Conservation (phyloP, 2,797 vertebrate genomes). For the Acrocephalus scirpaceus region DNA sequence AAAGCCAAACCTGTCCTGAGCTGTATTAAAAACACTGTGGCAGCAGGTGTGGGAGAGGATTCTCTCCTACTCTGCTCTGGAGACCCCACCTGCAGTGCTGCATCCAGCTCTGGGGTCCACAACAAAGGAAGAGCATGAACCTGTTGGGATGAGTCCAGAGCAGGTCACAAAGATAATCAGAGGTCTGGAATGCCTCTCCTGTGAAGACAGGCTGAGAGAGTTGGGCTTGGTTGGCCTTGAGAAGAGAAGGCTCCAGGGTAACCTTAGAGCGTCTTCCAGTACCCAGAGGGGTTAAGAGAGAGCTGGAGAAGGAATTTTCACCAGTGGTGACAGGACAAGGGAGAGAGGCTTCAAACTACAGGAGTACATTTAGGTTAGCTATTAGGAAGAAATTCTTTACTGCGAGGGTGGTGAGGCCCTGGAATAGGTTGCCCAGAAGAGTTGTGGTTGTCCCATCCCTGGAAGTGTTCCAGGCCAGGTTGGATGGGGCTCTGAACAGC, state of each 20-base stretch:
- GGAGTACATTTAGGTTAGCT: neutral
- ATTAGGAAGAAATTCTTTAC: neutral
- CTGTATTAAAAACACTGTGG: accelerated
- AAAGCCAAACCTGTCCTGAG: neutral
- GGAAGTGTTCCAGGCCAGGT: too few species aligned
- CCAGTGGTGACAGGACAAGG: neutral
- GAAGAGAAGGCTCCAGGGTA: neutral
- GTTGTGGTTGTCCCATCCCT: neutral
- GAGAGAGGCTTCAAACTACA: neutral
- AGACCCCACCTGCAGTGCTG: neutral
- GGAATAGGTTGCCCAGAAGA: accelerated
- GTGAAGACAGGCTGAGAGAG: neutral
- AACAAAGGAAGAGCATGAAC: neutral
- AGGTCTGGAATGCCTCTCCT: neutral
- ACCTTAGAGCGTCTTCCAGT: neutral
- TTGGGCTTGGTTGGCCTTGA: neutral
- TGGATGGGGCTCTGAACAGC: neutral
- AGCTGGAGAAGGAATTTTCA: neutral
- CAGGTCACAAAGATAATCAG: neutral
- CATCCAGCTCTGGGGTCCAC: neutral
- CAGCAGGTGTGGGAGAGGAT: neutral
- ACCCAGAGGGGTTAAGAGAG: neutral
- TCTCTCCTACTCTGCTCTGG: neutral
- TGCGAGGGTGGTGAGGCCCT: neutral
- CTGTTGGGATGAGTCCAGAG: neutral